Percentiles rank a stretch among this genome's conserved stretches.
Conservation (phyloP, 2,888 invertebrate species). For the Apodemia duryi region DNA sequence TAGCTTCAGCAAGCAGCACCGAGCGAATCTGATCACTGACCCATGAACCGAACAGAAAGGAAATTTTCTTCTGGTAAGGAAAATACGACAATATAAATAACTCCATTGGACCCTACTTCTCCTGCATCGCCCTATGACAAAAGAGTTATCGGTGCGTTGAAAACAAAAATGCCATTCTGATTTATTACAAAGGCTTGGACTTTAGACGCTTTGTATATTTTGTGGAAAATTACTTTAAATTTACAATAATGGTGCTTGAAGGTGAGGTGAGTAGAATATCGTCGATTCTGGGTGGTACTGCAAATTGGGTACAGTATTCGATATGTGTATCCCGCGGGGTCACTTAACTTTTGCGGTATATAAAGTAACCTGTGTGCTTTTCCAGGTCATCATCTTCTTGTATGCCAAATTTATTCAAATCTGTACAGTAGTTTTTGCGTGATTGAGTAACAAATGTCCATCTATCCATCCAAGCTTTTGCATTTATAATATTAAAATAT, state of each 20-base stretch:
- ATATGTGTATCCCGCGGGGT: no score
- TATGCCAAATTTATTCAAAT: no score
- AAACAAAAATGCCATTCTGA: conserved; percentile 78
- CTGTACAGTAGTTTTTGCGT: no score
- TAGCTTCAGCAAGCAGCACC: conserved; percentile 40
- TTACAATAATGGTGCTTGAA: neutral
- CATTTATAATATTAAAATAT: no score
- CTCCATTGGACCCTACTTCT: conserved; percentile 65
- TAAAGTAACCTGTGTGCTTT: no score
- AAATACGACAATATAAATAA: conserved; percentile 78
- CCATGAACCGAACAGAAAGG: conserved; percentile 78
- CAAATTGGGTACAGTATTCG: no score
- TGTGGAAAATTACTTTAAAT: conserved; percentile 1
- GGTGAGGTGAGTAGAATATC: neutral
- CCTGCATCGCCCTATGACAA: conserved; percentile 79
- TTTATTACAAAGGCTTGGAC: conserved; percentile 67
- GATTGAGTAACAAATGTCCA: no score
- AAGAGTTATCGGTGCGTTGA: conserved; percentile 80
- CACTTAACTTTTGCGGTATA: no score
- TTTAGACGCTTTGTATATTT: conserved; percentile 33
- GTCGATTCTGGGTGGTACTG: neutral
- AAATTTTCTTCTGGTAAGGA: conserved; percentile 75
- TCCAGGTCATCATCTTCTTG: no score
- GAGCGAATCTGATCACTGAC: conserved; percentile 73
- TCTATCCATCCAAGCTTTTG: no score